Conservation (phyloP, 2,113 vertebrate genomes). For the Menidia beryllina region DNA sequence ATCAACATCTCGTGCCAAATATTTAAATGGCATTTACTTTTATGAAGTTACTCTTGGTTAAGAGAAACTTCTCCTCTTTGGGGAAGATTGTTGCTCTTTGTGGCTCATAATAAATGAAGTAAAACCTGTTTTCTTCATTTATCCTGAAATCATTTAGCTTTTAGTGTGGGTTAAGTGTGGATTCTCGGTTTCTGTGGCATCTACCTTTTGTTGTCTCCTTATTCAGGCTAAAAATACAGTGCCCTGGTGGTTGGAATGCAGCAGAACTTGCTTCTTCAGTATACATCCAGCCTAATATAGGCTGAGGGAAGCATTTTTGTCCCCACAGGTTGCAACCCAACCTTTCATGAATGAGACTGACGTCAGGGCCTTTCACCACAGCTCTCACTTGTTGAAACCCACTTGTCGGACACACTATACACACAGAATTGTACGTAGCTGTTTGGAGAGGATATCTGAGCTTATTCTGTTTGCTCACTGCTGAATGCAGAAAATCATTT, state of each 20-base stretch:
- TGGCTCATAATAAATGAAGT: neutral
- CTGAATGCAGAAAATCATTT: conserved; percentile 49
- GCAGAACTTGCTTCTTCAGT: conserved; percentile 52
- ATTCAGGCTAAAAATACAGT: conserved; percentile 65
- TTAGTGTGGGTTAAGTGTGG: neutral
- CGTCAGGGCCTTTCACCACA: conserved; percentile 53
- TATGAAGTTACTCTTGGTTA: neutral
- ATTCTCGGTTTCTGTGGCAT: conserved; percentile 2
- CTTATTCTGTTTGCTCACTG: conserved; percentile 50
- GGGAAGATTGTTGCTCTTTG: neutral
- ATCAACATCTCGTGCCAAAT: neutral
- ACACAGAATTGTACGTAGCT: conserved; percentile 34
- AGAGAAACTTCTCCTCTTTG: neutral
- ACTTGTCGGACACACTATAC: conserved; percentile 31
- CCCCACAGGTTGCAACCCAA: conserved; percentile 56
- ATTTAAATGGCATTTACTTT: conserved; percentile 2
- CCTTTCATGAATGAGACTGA: conserved; percentile 67
- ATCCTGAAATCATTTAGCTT: too few relatives aligned
- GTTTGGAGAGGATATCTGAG: conserved; percentile 59
- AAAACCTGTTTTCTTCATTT: neutral
- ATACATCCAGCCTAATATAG: conserved; percentile 43
- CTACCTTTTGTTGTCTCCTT: conserved; percentile 24
- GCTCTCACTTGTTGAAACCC: conserved; percentile 57
- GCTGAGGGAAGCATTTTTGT: conserved; percentile 63
- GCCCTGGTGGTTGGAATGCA: conserved; percentile 48